Percentiles rank a stretch among this genome's conserved stretches.
These are phyloP conservation scores for Branchellion lobata DNA, from an alignment of 2,888 invertebrate genomes.

Conservation along the genomic window DNA sequence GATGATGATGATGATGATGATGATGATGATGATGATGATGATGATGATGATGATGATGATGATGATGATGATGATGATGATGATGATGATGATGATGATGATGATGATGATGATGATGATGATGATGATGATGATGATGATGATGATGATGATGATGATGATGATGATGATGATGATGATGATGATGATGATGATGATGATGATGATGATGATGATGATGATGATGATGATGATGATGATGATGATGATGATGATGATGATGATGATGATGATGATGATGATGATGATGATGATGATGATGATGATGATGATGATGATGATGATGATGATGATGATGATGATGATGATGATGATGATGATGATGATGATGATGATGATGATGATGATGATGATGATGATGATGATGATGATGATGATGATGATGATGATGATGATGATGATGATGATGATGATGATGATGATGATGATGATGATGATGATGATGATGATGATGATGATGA, in stretches of 20 bases:
- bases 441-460: conserved; percentile 14
- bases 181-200: conserved; percentile 28
- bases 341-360: conserved; percentile 42
- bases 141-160: conserved; percentile 38
- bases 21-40: conserved; percentile 30
- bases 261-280: conserved; percentile 27
- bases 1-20: conserved; percentile 10
- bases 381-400: conserved; percentile 41
- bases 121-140: conserved; percentile 15
- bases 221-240: not conserved
- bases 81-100: conserved; percentile 33
- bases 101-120: conserved; percentile 21
- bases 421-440: conserved; percentile 44
- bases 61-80: conserved; percentile 6
- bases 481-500: conserved; percentile 32
- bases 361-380: conserved; percentile 42
- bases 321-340: conserved; percentile 42
- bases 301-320: conserved; percentile 45
- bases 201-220: conserved; percentile 35
- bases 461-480: conserved; percentile 33
- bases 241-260: conserved; percentile 32
- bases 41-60: conserved; percentile 30
- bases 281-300: conserved; percentile 21
- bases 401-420: conserved; percentile 45
- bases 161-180: conserved; percentile 5